Evolutionary conservation across 2,113 vertebrate genomes (phyloP).

Genomic region (Pionites leucogaster): DNA sequence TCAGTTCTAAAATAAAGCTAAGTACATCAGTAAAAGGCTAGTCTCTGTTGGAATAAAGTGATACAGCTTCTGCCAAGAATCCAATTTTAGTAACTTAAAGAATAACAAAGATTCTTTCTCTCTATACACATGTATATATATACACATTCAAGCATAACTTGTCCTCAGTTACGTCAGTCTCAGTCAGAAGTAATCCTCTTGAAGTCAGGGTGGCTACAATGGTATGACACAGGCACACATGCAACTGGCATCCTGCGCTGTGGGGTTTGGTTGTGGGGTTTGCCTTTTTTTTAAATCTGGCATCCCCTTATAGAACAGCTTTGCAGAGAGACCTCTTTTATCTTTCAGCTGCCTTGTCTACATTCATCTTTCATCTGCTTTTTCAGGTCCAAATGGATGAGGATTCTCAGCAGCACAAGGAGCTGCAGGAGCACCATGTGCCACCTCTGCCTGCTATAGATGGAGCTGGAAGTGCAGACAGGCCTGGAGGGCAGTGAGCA

Average conservation of each 20-base stretch:
- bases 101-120: neutral
- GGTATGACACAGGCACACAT: neutral
- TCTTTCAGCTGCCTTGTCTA: neutral
- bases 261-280: neutral
- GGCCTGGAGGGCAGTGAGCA: conserved; percentile 71
- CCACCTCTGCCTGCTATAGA: conserved; percentile 60
- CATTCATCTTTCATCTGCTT: neutral
- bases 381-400: conserved; percentile 73
- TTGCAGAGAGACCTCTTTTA: neutral
- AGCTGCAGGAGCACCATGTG: conserved; percentile 67
- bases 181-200: neutral
- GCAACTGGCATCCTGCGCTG: neutral
- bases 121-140: neutral
- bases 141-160: neutral
- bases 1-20: neutral
- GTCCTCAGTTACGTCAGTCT: neutral
- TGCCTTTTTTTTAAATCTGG: neutral
- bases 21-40: neutral
- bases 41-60: neutral
- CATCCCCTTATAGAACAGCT: neutral
- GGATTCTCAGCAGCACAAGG: conserved; percentile 66
- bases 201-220: neutral
- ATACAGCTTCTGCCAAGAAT: neutral
- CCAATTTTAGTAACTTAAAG: neutral
- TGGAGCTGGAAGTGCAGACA: conserved; percentile 63